These are phyloP conservation scores for Epinephelus cyanopodus DNA, from an alignment of 2,113 vertebrate genomes.

Conservation along the genomic window DNA sequence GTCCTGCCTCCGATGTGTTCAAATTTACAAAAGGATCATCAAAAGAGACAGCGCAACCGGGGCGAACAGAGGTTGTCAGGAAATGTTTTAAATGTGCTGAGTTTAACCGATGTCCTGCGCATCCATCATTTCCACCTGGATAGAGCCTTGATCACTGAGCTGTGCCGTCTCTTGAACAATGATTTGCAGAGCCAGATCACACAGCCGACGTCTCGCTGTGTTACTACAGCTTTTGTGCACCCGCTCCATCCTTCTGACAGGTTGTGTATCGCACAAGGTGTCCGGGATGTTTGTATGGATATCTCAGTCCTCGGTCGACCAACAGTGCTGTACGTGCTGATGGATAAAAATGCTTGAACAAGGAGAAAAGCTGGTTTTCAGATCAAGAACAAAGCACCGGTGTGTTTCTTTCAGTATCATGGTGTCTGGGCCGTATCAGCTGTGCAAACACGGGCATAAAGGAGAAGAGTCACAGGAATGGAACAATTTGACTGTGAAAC, in stretches of 20 bases:
- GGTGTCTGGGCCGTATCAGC: not conserved
- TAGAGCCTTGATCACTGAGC: conserved; percentile 67
- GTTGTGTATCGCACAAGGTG: conserved; percentile 1
- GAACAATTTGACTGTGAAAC: conserved; percentile 7
- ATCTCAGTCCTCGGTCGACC: conserved; percentile 21
- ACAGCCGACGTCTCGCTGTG: conserved; percentile 24
- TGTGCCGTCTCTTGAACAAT: conserved; percentile 56
- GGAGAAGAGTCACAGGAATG: conserved; percentile 9
- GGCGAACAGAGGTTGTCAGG: conserved; percentile 29
- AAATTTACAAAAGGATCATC: conserved; percentile 44
- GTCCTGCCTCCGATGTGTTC: conserved; percentile 16
- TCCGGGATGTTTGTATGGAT: conserved; percentile 28
- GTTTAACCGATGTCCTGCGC: conserved; percentile 59
- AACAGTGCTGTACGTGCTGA: not conserved
- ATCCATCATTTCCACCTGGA: conserved; percentile 76
- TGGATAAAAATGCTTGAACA: conserved; percentile 41
- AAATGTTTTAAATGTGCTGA: conserved; percentile 65
- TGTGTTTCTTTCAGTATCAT: not conserved
- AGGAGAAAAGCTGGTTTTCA: conserved; percentile 35
- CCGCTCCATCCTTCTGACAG: conserved; percentile 31
- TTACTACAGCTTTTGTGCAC: conserved; percentile 27
- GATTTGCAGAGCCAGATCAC: conserved; percentile 53
- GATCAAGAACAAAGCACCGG: conserved; percentile 23
- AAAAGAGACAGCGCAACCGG: conserved; percentile 29
- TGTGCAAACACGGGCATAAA: conserved; percentile 18